phyloP scores from a whole-genome alignment of 2,113 vertebrate species.

The Diadophis punctatus region DNA sequence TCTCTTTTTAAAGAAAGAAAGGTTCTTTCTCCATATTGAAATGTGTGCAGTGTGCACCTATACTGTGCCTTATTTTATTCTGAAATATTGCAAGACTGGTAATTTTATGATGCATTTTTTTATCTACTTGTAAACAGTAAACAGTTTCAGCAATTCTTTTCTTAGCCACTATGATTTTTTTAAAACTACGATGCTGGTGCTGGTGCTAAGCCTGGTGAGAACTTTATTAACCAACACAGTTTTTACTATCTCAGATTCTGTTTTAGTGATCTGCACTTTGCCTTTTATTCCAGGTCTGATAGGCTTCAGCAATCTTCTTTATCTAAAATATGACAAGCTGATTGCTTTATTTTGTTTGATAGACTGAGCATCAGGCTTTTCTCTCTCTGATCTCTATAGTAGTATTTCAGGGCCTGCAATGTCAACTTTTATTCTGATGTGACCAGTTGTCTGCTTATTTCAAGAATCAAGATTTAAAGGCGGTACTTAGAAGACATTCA shows the following conservation, averaged over 20 bases:
- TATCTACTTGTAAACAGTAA: not conserved
- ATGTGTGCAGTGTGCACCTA: not conserved
- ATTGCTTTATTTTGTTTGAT: not conserved
- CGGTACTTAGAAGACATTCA: not conserved
- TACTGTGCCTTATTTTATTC: not conserved
- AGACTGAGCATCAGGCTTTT: not conserved
- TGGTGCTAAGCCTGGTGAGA: not conserved
- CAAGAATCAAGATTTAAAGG: not conserved
- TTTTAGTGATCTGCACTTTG: not conserved
- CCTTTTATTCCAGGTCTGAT: not conserved
- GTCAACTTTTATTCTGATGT: not conserved
- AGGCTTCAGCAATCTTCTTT: not conserved
- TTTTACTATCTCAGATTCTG: not conserved
- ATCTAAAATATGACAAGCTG: not conserved
- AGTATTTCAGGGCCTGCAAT: not conserved
- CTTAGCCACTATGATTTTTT: not conserved
- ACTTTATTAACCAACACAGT: not conserved
- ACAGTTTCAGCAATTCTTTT: not conserved
- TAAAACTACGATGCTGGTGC: not conserved
- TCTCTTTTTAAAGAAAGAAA: not conserved
- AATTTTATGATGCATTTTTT: not conserved
- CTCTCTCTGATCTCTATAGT: not conserved
- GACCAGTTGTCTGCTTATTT: not conserved
- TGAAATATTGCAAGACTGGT: not conserved
- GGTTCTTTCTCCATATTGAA: not conserved